Conservation (phyloP, 2,888 invertebrate species). For the Lymantria dispar region DNA sequence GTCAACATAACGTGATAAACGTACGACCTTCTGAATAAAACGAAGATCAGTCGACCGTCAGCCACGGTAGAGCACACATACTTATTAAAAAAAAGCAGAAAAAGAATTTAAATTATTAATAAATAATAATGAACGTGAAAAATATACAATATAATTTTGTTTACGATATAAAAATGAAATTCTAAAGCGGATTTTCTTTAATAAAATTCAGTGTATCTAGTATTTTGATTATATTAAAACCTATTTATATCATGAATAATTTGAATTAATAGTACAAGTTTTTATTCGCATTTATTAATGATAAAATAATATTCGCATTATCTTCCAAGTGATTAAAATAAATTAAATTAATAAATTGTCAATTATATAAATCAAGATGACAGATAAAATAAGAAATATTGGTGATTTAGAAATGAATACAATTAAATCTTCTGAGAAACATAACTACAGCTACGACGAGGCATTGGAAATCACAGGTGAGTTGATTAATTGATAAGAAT, state of each 20-base stretch:
- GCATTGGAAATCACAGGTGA: conserved; percentile 46
- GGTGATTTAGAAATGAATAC: conserved; percentile 25
- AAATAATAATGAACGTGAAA: background rate
- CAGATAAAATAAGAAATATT: background rate
- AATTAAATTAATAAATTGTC: background rate
- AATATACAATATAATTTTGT: background rate
- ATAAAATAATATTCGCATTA: too few species aligned
- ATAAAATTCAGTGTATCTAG: background rate
- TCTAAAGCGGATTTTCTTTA: background rate
- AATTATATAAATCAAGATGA: conserved; percentile 2
- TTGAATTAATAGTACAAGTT: background rate
- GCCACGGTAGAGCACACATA: conserved; percentile 2
- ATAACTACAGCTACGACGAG: conserved; percentile 37
- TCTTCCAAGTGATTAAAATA: background rate
- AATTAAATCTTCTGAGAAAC: conserved; percentile 4
- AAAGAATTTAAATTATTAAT: background rate
- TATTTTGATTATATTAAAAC: background rate
- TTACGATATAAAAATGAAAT: background rate
- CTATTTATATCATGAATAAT: background rate
- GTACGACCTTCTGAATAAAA: conserved; percentile 4
- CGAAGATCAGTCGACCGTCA: conserved; percentile 3
- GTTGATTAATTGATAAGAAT: conserved; percentile 3
- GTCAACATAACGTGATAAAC: too few species aligned
- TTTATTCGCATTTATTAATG: too few species aligned
- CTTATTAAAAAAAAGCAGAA: background rate